Evolutionary conservation across 2,113 vertebrate genomes (phyloP).

Genomic region (Uria aalge): DNA sequence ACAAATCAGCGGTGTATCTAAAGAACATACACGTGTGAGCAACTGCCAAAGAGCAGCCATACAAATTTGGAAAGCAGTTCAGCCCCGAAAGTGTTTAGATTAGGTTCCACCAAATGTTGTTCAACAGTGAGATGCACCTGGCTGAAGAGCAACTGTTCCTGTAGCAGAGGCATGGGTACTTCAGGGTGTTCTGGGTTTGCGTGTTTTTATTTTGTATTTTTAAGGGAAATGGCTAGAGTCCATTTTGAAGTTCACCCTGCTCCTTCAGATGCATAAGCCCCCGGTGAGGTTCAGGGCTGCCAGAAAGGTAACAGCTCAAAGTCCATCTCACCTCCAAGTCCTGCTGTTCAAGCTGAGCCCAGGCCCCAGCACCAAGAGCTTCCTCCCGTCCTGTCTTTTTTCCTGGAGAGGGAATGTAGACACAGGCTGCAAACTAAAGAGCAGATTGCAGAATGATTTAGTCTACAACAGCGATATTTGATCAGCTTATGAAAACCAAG

Average conservation of each 20-base stretch:
- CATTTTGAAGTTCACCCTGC: not conserved
- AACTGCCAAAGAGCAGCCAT: not conserved
- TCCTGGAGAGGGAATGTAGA: not conserved
- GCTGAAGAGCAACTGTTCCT: not conserved
- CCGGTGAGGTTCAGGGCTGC: not conserved
- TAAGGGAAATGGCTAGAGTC: not conserved
- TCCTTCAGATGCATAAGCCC: not conserved
- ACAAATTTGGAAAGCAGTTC: not conserved
- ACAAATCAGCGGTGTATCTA: not conserved
- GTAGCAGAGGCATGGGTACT: not conserved
- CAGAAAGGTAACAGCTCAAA: not conserved
- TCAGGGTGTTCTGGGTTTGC: rapidly evolving
- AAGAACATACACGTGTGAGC: not conserved
- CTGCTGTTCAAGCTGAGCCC: not conserved
- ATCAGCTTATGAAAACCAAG: not conserved
- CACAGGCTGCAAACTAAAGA: not conserved
- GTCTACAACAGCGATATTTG: not conserved
- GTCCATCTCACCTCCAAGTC: not conserved
- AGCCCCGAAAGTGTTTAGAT: not conserved
- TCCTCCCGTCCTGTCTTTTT: not conserved
- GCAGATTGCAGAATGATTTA: not conserved
- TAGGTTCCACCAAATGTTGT: not conserved
- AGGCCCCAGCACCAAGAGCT: not conserved
- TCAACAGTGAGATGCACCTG: not conserved
- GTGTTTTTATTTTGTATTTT: not conserved